A percentile compares a stretch with the other conserved stretches of the same genome.
Conservation (phyloP, 1,140 invertebrate species). For the Meloidogyne chitwoodi region DNA sequence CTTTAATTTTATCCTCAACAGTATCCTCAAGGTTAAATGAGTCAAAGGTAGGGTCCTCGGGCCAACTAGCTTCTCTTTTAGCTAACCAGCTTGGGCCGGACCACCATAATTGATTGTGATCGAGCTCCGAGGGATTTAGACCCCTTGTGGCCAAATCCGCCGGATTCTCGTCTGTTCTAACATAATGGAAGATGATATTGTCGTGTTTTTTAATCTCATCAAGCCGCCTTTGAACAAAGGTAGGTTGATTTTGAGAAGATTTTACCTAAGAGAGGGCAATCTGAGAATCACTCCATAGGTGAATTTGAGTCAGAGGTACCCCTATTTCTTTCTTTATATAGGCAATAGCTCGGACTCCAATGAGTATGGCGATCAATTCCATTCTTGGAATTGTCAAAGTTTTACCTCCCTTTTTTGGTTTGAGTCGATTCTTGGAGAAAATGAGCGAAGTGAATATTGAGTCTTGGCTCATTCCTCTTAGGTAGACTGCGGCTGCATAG, state of each 20-base stretch:
- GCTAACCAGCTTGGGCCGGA: constrained; percentile 15
- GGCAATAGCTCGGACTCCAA: background rate
- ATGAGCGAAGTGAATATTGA: background rate
- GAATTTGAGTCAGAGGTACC: background rate
- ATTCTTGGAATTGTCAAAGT: background rate
- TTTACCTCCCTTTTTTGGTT: background rate
- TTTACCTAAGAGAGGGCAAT: background rate
- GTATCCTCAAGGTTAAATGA: background rate
- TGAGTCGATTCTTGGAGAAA: background rate
- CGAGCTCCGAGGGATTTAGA: background rate
- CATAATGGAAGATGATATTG: no score
- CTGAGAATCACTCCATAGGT: background rate
- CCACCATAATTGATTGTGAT: constrained; percentile 11
- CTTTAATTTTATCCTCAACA: background rate
- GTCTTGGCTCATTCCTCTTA: background rate
- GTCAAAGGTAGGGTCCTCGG: background rate
- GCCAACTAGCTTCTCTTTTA: background rate
- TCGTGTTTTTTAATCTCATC: background rate
- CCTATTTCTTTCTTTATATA: background rate
- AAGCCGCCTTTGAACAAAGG: background rate
- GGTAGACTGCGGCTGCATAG: background rate
- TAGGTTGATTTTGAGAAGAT: background rate
- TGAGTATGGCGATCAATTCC: background rate
- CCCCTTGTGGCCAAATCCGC: constrained; percentile 3
- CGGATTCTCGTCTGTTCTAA: no score